Percentiles rank a stretch among this genome's conserved stretches.
Conservation (phyloP, 2,888 invertebrate genomes). For the Achlya flavicornis region DNA sequence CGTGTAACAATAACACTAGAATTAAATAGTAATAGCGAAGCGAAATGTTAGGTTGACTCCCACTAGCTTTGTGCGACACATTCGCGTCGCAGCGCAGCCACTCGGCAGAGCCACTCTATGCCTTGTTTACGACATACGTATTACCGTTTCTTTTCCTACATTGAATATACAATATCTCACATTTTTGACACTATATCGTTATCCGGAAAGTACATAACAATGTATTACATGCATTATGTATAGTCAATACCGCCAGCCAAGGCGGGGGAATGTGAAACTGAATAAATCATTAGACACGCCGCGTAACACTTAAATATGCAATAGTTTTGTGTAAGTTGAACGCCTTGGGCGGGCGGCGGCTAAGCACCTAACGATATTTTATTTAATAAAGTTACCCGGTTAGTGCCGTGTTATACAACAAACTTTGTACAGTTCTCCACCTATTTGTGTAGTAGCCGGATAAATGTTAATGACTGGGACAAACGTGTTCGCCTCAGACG, state of each 20-base stretch:
- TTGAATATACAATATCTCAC: constrained; percentile 3
- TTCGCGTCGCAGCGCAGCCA: not conserved
- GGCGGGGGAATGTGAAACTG: constrained; percentile 72
- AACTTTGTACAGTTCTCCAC: constrained; percentile 60
- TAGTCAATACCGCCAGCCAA: constrained; percentile 69
- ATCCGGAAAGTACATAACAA: constrained; percentile 32
- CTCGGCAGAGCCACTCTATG: not conserved
- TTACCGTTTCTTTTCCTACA: not conserved
- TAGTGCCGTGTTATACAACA: constrained; percentile 61
- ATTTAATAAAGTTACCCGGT: constrained; percentile 73
- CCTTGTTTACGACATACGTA: not conserved
- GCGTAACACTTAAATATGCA: constrained; percentile 79
- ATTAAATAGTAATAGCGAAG: not conserved
- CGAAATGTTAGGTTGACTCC: not conserved
- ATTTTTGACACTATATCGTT: constrained; percentile 13
- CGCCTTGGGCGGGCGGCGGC: constrained; percentile 65
- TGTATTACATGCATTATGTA: constrained; percentile 71
- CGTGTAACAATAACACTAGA: not conserved
- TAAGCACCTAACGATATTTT: constrained; percentile 73
- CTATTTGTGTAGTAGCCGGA: constrained; percentile 59
- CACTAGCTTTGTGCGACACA: not conserved
- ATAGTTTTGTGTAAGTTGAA: constrained; percentile 79
- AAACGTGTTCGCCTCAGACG: constrained; percentile 38
- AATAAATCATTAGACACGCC: constrained; percentile 77
- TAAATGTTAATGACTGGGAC: constrained; percentile 70